Percentiles rank a stretch among this genome's conserved stretches.
Conservation (phyloP, 23 tunicate species). For the Diplosoma virens region DNA sequence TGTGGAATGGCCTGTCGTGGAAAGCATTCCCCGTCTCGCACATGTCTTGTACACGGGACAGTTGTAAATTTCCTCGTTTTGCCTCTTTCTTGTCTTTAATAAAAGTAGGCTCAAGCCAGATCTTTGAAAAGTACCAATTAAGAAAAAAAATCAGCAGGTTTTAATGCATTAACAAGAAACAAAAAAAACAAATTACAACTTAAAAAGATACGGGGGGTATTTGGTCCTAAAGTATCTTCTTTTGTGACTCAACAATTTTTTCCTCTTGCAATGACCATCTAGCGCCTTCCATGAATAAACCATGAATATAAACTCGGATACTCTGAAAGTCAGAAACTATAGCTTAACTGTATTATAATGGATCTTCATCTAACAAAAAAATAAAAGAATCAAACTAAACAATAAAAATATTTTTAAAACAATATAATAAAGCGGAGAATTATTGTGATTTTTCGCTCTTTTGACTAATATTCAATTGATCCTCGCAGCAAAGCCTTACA, state of each 20-base stretch:
- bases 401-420: too few relatives aligned
- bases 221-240: slow-evolving; percentile 64
- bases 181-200: not conserved
- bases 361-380: too few relatives aligned
- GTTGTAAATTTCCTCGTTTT: slow-evolving; percentile 13
- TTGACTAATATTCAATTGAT: too few relatives aligned
- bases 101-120: slow-evolving; percentile 62
- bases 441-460: too few relatives aligned
- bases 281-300: slow-evolving; percentile 89
- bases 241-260: slow-evolving; percentile 59
- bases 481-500: too few relatives aligned
- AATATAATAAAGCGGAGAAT: too few relatives aligned
- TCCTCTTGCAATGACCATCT: slow-evolving; percentile 49
- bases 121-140: slow-evolving; percentile 22
- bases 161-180: too few relatives aligned
- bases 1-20: slow-evolving; percentile 96
- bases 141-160: too few relatives aligned
- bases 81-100: slow-evolving; percentile 41
- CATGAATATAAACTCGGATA: slow-evolving; percentile 62
- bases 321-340: slow-evolving; percentile 20
- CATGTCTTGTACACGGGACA: slow-evolving; percentile 96
- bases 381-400: too few relatives aligned
- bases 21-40: slow-evolving; percentile 74
- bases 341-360: too few relatives aligned
- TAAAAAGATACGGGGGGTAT: slow-evolving; percentile 59